Evolutionary conservation across 2,113 vertebrate species (phyloP).

Genomic region (Peromyscus californicus): DNA sequence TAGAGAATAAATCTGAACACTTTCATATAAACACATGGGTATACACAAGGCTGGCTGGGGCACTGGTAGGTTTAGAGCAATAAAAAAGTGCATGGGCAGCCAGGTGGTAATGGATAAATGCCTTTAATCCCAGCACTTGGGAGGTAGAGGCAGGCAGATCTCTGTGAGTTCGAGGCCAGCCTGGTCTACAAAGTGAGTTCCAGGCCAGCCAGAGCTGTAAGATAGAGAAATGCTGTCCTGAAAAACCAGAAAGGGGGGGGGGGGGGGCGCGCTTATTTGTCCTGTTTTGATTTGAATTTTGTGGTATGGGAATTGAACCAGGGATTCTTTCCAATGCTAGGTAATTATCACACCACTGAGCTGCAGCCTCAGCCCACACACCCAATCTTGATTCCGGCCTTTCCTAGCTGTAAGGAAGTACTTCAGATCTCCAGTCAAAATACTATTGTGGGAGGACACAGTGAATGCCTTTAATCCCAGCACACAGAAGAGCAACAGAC

Average conservation of each 20-base stretch:
- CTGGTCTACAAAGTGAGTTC: no score
- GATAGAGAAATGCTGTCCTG: no score
- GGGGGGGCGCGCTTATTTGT: not conserved
- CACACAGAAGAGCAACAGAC: not conserved
- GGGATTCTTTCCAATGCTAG: not conserved
- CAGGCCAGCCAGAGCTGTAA: no score
- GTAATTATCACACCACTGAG: not conserved
- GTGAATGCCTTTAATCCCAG: not conserved
- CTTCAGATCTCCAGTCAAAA: not conserved
- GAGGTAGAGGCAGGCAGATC: no score
- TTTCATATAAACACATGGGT: not conserved
- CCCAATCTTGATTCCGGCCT: not conserved
- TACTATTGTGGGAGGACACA: not conserved
- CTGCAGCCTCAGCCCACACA: not conserved
- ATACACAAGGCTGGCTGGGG: not conserved
- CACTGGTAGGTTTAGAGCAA: not conserved
- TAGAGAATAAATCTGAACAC: conserved; percentile 10
- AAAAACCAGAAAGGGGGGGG: no score
- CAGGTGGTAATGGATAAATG: no score
- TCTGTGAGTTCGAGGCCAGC: no score
- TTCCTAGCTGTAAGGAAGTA: not conserved
- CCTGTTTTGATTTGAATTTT: not conserved
- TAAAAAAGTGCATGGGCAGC: not conserved
- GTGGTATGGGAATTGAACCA: not conserved
- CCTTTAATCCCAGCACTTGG: no score